These are phyloP conservation scores for Drosophila subpulchrella DNA, from an alignment of 1,140 invertebrate species.

Conservation along the genomic window DNA sequence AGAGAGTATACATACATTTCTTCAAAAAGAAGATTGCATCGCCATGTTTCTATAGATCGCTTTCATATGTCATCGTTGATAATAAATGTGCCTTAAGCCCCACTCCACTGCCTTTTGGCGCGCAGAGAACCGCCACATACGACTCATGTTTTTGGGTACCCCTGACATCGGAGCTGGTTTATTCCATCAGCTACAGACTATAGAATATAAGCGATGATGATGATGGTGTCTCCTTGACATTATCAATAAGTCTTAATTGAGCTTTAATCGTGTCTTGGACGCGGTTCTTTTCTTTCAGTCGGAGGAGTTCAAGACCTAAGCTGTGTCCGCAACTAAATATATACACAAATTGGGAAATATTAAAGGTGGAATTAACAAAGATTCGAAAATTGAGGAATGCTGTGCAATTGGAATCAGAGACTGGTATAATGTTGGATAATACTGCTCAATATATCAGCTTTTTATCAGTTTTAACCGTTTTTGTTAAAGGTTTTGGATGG, in stretches of 20 bases:
- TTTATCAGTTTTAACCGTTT: no score
- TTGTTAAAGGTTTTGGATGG: not conserved
- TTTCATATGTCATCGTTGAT: constrained; percentile 25
- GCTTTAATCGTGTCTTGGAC: constrained; percentile 76
- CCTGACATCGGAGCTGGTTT: constrained; percentile 54
- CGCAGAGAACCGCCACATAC: not conserved
- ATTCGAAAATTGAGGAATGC: no score
- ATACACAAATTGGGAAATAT: not conserved
- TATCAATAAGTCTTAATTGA: constrained; percentile 64
- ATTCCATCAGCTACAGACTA: constrained; percentile 5
- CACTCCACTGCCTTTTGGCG: not conserved
- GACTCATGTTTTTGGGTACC: constrained; percentile 37
- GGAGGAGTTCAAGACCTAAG: constrained; percentile 11
- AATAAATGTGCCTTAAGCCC: constrained; percentile 22
- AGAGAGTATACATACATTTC: no score
- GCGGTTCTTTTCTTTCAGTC: constrained; percentile 29
- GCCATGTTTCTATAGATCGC: not conserved
- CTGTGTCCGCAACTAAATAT: no score
- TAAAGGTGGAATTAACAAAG: not conserved
- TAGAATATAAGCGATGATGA: constrained; percentile 6
- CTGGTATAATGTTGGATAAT: no score
- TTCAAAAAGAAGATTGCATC: not conserved
- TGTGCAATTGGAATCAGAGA: no score
- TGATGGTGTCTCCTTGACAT: constrained; percentile 54
- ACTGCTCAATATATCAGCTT: no score